Percentiles rank a stretch among this genome's conserved stretches.
These are phyloP conservation scores for Phoxinus phoxinus DNA, from an alignment of 2,113 vertebrate species.

Conservation along the genomic window DNA sequence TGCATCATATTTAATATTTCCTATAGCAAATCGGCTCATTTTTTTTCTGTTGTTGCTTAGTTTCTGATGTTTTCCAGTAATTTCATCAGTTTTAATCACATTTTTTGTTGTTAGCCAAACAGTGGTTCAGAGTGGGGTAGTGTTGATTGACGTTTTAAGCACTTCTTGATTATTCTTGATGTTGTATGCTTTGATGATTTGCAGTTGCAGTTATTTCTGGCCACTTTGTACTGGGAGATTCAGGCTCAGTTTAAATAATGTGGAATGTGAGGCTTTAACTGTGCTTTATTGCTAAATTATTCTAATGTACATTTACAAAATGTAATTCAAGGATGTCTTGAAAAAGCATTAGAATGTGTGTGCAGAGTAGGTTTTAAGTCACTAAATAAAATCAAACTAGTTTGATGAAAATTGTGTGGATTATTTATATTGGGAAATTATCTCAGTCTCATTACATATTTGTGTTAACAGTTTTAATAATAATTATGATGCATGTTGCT, in stretches of 20 bases:
- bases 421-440: not conserved
- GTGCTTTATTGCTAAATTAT: slow-evolving; percentile 61
- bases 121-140: slow-evolving; percentile 38
- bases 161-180: slow-evolving; percentile 48
- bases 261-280: slow-evolving; percentile 59
- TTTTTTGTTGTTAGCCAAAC: slow-evolving; percentile 36
- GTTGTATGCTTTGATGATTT: slow-evolving; percentile 59
- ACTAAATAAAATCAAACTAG: slow-evolving; percentile 44
- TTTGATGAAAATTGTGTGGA: slow-evolving; percentile 33
- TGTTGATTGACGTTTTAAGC: slow-evolving; percentile 43
- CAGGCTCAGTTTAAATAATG: slow-evolving; percentile 49
- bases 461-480: too few species aligned
- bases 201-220: slow-evolving; percentile 47
- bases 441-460: not conserved
- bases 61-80: slow-evolving; percentile 22
- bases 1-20: slow-evolving; percentile 15
- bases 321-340: slow-evolving; percentile 45
- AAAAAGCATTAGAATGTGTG: slow-evolving; percentile 40
- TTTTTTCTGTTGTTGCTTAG: slow-evolving; percentile 21
- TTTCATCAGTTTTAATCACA: slow-evolving; percentile 30
- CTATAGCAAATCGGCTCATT: not conserved
- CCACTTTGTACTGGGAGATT: slow-evolving; percentile 45
- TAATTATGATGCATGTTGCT: too few species aligned
- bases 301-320: slow-evolving; percentile 57
- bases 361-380: slow-evolving; percentile 35